Base-by-base conservation (phyloP, 2,888 invertebrate species). In the Onchidella celtica region DNA sequence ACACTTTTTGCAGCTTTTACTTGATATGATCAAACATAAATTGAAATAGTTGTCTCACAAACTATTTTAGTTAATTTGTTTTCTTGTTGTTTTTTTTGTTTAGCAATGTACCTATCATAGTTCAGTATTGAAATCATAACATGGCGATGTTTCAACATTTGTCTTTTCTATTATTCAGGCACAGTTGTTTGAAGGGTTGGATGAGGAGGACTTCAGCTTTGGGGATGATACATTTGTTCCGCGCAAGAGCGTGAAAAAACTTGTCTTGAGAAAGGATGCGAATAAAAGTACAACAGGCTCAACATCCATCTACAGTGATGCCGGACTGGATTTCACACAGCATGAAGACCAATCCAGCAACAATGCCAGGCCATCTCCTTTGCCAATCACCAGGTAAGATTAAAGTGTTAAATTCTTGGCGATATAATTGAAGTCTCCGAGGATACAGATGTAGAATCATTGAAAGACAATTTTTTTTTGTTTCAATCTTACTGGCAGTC, bases 171-270 rank as follows among this genome's bases (percentile, higher is more conserved):
- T 27, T 74, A 29, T 87, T 34, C 85, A 91, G 90, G 83, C 87
- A 14, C 89, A 90, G 86, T 86, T 98, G 0, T 98, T 98, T 93
- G 97, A 97, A 90, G 97, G 97, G 0, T 93, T 97, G 0, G 97
- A 97, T 1, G 97, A 97, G 88, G 96, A 97, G 66, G 92, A 91
- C 68, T 90, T 90, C 69, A 90, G 91, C 75, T 90, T 92, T 84
- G 90, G 92, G 11, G 91, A 88, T 69, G 94, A 94, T 84, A 92
- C 93, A 9, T 94, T 94, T 95, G 90, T 93, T 73, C 94, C 94
- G 2, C 90, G 94, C 47, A 92, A 90, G 79, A 94, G 93, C 88
- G 95, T 96, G 0, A 97, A 97, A 91, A 95, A 97, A 2, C 94
- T 97, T 21, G 95, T 96, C 3, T 94, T 97, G 6, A 95, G 96